Conservation (phyloP, 2,113 vertebrate genomes). For the Cairina moschata region DNA sequence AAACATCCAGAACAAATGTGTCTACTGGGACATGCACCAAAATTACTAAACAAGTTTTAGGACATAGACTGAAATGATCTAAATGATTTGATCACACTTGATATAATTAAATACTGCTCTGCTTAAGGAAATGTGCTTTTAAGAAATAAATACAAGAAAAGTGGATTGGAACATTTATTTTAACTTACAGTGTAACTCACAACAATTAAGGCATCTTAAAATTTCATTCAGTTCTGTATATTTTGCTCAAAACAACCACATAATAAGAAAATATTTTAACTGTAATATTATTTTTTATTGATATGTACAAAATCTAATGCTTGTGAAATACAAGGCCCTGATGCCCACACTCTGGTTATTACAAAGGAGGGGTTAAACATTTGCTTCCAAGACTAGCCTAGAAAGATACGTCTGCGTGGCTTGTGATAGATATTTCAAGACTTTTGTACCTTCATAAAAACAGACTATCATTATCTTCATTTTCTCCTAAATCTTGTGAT, state of each 20-base stretch:
- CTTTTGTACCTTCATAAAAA: neutral
- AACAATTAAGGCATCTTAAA: neutral
- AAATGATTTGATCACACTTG: neutral
- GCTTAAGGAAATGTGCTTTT: neutral
- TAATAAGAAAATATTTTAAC: neutral
- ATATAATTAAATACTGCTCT: neutral
- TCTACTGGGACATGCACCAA: fast-evolving
- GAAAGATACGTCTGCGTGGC: neutral
- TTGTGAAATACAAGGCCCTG: neutral
- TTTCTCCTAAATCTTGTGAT: neutral
- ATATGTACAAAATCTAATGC: neutral
- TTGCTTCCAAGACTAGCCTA: neutral
- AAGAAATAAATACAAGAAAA: neutral
- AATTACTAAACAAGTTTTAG: neutral
- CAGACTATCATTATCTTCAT: neutral
- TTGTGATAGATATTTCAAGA: neutral
- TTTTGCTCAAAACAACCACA: neutral
- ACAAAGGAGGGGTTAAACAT: neutral
- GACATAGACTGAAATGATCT: fast-evolving
- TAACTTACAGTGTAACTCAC: neutral
- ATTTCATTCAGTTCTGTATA: neutral
- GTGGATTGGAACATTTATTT: neutral
- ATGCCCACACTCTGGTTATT: neutral
- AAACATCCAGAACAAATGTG: neutral
- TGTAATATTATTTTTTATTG: neutral